phyloP scores from a whole-genome alignment of 2,888 invertebrate species.

The Morinoia aosen region DNA sequence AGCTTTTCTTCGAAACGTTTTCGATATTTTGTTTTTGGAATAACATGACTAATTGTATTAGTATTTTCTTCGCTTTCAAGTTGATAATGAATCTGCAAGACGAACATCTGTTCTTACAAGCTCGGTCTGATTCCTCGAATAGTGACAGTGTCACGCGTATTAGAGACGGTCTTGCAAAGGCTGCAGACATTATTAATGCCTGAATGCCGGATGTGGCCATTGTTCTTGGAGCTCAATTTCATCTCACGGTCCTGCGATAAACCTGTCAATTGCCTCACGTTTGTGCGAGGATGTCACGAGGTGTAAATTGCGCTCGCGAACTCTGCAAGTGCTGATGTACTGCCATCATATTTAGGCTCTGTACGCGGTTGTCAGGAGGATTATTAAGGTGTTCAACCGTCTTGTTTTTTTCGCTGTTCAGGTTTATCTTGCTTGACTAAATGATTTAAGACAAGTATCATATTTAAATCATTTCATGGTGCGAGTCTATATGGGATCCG shows the following conservation, averaged over 20 bases:
- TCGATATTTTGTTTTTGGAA: too few relatives aligned
- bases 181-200: neutral
- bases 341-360: neutral
- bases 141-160: neutral
- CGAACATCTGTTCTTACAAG: neutral
- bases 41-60: too few relatives aligned
- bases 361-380: neutral
- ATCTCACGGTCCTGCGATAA: neutral
- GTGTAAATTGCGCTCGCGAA: neutral
- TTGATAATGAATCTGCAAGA: too few relatives aligned
- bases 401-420: neutral
- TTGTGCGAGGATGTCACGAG: neutral
- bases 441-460: neutral
- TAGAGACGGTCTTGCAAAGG: neutral
- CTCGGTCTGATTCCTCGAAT: neutral
- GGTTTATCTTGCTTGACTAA: neutral
- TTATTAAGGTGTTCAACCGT: neutral
- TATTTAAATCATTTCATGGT: neutral
- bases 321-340: neutral
- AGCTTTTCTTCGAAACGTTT: too few relatives aligned
- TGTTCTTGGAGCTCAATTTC: neutral
- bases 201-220: neutral
- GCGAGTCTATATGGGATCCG: neutral
- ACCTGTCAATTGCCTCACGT: constrained; percentile 3
- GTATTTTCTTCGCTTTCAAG: too few relatives aligned